Evolutionary conservation across 1,140 invertebrate genomes (phyloP).

Genomic region (Drosophila watanabei): DNA sequence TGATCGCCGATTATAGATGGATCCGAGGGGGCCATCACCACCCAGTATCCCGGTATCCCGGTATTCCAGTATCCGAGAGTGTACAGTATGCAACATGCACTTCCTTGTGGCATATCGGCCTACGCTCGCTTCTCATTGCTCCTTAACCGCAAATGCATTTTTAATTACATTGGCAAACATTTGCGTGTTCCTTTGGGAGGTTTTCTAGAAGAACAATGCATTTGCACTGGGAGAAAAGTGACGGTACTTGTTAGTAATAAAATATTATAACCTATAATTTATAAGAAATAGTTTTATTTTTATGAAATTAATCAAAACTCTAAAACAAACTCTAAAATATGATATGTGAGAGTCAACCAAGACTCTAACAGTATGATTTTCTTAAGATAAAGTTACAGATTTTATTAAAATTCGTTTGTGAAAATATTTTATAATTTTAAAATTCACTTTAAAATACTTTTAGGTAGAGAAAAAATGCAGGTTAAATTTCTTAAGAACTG

Average conservation of each 20-base stretch:
- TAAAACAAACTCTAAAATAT: neutral
- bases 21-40: conserved; percentile 16
- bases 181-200: conserved; percentile 51
- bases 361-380: neutral
- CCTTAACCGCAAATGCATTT: conserved; percentile 75
- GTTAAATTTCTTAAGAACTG: no score
- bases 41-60: conserved; percentile 8
- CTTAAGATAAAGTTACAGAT: neutral
- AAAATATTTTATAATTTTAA: neutral
- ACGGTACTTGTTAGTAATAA: neutral
- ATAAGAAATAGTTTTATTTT: no score
- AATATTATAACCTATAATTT: neutral
- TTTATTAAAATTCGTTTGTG: neutral
- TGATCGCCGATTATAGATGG: conserved; percentile 65
- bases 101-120: conserved; percentile 47
- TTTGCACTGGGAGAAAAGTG: conserved; percentile 13
- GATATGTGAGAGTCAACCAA: neutral
- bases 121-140: conserved; percentile 56
- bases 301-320: neutral
- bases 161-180: conserved; percentile 81
- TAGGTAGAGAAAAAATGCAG: neutral
- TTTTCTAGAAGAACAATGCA: conserved; percentile 48
- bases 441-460: neutral
- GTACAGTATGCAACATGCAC: conserved; percentile 15
- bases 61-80: neutral